Base-by-base conservation (phyloP, 2,888 invertebrate species). In the Chrysopilus asiliformis region DNA sequence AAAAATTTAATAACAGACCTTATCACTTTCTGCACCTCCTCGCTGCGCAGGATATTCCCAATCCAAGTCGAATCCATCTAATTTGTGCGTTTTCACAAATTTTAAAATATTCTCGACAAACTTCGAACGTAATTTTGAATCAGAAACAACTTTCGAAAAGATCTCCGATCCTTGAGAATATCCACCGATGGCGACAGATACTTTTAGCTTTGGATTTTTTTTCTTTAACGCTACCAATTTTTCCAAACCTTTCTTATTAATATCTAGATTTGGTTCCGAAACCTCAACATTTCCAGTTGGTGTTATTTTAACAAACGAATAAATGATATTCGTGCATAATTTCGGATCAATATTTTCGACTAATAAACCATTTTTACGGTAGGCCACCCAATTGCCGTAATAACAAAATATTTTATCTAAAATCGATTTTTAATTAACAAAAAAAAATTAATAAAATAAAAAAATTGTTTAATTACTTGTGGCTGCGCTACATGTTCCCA, bases 271-370 rank as follows among this genome's bases (percentile, higher is more conserved):
- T 0, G 65, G 40, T 45, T 77, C 76, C 13, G 74, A 49, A 1
- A 71, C 56, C 7, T 55, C 48, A 1, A 75, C 52, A 0, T 51
- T 56, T 4, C 71, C 70, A 26, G 66, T 53, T 0, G 44, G 17
- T 22, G 64, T 55, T 4, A 80, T 55, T 0, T 79, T 80, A 4
- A 70, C 68, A 50, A 83, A 83, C 0, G 72, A 57, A 52, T 79
- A 83, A 9, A 80, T 67, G 24, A 76, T 33, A 50, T 81, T 80
- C 0, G 80, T 79, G 53, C 80, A 82, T 0, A 77, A 57, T 4
- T 53, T 52, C 0, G 76, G 64, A 42, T 79, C 68, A 26, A 81
- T 72, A 44, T 76, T 45, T 9, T 67, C 65, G 0, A 78, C 69
- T 6, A 69, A 64, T 46, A 74, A 79, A 49, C 71, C 51, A 0